phyloP scores from a whole-genome alignment of 2,888 invertebrate genomes.

The Lagria hirta region DNA sequence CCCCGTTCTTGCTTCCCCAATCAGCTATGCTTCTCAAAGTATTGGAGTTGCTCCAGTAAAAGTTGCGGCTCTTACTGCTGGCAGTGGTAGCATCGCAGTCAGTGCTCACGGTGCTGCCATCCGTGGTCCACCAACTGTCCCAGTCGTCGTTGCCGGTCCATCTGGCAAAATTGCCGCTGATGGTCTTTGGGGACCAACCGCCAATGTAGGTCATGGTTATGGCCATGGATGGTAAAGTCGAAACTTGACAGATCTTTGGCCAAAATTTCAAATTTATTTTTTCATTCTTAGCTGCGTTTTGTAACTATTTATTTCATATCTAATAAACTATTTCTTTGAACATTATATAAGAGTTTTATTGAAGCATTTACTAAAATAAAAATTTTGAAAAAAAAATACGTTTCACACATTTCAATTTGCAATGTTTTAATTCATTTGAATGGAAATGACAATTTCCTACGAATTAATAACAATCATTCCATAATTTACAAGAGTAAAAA shows the following conservation, averaged over 20 bases:
- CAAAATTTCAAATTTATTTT: too few species aligned
- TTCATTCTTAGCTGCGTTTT: too few species aligned
- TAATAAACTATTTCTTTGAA: too few species aligned
- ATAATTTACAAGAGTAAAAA: too few species aligned
- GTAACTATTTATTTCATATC: too few species aligned
- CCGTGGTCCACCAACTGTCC: constrained; percentile 41
- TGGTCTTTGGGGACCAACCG: constrained; percentile 41
- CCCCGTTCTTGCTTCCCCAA: constrained; percentile 12
- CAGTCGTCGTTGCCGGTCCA: constrained; percentile 41
- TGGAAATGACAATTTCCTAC: too few species aligned
- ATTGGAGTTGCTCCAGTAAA: constrained; percentile 11
- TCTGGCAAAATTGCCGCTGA: constrained; percentile 40
- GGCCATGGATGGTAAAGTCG: constrained; percentile 8
- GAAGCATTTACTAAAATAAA: too few species aligned
- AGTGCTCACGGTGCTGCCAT: constrained; percentile 43
- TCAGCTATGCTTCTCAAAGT: constrained; percentile 16
- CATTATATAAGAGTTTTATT: too few species aligned
- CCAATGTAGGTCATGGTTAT: constrained; percentile 15
- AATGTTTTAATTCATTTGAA: too few species aligned
- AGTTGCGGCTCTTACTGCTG: constrained; percentile 24
- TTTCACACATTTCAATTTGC: too few species aligned
- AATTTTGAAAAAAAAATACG: too few species aligned
- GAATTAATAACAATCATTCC: too few species aligned
- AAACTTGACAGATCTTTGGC: not conserved
- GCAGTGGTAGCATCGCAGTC: constrained; percentile 35